Conservation (phyloP, 2,888 invertebrate genomes). For the Drosophila anceps region DNA sequence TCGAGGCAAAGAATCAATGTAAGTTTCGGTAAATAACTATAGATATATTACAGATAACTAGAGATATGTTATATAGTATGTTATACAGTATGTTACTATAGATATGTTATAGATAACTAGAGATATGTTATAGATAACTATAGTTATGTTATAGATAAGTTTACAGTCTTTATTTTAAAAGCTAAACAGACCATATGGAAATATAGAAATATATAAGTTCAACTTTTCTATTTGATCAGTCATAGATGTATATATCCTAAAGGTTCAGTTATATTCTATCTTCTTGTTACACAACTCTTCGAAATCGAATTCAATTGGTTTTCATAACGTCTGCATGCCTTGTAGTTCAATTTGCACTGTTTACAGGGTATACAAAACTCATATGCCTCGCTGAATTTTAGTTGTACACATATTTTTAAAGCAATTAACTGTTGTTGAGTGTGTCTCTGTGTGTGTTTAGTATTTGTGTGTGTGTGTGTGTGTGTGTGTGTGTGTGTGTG, state of each 20-base stretch:
- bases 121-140: too few species aligned
- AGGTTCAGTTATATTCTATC: too few species aligned
- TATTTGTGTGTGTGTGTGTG: slow-evolving; percentile 20
- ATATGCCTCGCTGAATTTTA: slow-evolving; percentile 68
- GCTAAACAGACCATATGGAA: neutral
- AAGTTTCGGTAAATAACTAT: too few species aligned
- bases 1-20: neutral
- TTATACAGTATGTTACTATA: too few species aligned
- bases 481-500: slow-evolving; percentile 6
- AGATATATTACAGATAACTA: too few species aligned
- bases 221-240: neutral
- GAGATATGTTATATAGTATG: too few species aligned
- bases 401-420: slow-evolving; percentile 43
- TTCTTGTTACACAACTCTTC: neutral
- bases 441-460: neutral
- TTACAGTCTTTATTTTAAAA: too few species aligned
- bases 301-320: neutral
- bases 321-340: fast-evolving
- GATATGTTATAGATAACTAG: too few species aligned
- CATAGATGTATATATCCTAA: neutral
- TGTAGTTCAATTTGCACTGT: neutral
- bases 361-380: slow-evolving; percentile 42
- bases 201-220: neutral
- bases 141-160: too few species aligned
- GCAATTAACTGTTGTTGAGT: slow-evolving; percentile 54